These are phyloP conservation scores for Hozukius guyotensis DNA, from an alignment of 2,797 vertebrate genomes.

Conservation along the genomic window DNA sequence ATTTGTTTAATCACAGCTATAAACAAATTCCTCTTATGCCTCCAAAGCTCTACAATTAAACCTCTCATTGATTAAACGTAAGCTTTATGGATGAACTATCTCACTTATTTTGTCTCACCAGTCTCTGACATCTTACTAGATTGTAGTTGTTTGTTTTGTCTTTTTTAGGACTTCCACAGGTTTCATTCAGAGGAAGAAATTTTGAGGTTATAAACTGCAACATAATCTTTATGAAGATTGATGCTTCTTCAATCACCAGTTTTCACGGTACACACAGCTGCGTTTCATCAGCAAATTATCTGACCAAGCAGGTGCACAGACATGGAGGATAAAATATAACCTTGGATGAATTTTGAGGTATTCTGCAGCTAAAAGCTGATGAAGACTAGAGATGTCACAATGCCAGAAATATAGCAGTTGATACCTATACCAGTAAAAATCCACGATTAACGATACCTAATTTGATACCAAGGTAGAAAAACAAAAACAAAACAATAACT, in stretches of 20 bases:
- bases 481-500: not conserved
- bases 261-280: not conserved
- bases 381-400: not conserved
- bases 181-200: not conserved
- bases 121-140: not conserved
- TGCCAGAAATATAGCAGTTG: not conserved
- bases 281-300: conserved; percentile 1
- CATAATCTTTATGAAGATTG: not conserved
- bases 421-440: not conserved
- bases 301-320: not conserved
- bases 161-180: not conserved
- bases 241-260: not conserved
- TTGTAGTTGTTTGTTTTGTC: not conserved
- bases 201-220: not conserved
- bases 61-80: not conserved
- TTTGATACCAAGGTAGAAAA: not conserved
- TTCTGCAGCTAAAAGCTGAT: conserved; percentile 4
- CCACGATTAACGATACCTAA: accelerated
- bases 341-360: conserved; percentile 13
- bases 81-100: not conserved
- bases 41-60: not conserved
- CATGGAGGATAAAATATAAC: conserved; percentile 1
- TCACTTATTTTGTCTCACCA: not conserved
- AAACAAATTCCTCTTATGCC: not conserved
- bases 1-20: not conserved